Conservation (phyloP, 2,113 vertebrate species). For the Lophura nycthemera region DNA sequence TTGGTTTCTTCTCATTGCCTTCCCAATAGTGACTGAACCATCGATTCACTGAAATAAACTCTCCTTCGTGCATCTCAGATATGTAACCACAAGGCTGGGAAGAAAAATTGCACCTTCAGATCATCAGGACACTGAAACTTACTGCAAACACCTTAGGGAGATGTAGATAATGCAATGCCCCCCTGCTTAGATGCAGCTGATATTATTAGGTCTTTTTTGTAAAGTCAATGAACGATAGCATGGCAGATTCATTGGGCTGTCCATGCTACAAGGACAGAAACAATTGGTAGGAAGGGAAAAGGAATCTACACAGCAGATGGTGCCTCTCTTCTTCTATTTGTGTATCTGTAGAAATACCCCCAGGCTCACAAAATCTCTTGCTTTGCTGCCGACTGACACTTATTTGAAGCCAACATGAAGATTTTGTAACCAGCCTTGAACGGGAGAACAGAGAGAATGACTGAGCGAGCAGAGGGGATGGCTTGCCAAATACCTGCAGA, state of each 20-base stretch:
- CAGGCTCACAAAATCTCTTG: background rate
- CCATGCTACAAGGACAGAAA: background rate
- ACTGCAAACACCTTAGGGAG: background rate
- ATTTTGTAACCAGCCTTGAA: background rate
- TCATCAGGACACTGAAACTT: background rate
- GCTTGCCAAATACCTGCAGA: background rate
- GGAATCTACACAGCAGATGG: background rate
- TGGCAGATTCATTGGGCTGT: background rate
- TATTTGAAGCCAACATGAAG: background rate
- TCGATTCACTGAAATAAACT: background rate
- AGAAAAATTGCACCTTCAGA: background rate
- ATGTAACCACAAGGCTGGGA: background rate
- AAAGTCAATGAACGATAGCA: background rate
- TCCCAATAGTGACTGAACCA: background rate
- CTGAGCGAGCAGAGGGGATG: background rate
- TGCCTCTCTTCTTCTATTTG: background rate
- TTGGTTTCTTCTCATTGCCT: background rate
- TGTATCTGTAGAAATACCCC: slow-evolving; percentile 16
- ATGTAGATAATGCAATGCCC: background rate
- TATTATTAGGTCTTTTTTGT: background rate
- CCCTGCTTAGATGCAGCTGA: background rate
- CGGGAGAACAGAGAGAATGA: background rate
- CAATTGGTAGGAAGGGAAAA: background rate
- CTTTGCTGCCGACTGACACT: background rate
- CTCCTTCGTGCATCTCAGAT: background rate